Percentiles rank a stretch among this genome's conserved stretches.
These are phyloP conservation scores for Luperina testacea DNA, from an alignment of 2,888 invertebrate genomes.

Conservation along the genomic window DNA sequence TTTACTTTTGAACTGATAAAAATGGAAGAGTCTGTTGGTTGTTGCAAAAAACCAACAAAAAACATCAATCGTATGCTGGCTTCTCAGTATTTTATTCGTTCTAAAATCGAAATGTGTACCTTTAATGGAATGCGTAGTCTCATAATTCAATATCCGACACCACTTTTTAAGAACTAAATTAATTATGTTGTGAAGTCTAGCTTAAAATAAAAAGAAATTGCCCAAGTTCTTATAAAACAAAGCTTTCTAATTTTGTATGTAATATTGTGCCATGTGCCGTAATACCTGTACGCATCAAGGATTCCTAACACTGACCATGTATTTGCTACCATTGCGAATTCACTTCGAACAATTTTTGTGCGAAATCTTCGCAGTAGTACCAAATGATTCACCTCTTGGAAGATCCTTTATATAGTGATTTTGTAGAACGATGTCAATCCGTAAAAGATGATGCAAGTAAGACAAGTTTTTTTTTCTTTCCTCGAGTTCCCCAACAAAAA, in stretches of 20 bases:
- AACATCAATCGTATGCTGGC: not conserved
- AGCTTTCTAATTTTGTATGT: constrained; percentile 32
- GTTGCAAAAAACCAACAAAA: not conserved
- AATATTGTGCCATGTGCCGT: not conserved
- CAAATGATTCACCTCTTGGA: not conserved
- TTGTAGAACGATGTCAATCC: constrained; percentile 1
- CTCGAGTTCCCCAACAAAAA: not conserved
- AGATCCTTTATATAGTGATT: not conserved
- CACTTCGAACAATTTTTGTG: not conserved
- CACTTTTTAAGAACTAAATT: not conserved
- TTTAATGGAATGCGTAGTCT: not conserved
- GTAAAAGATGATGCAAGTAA: not conserved
- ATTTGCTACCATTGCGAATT: not conserved
- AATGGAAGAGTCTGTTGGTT: not conserved
- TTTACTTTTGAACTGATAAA: not conserved
- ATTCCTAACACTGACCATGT: not conserved
- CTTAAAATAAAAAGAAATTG: constrained; percentile 33
- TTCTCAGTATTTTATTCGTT: not conserved
- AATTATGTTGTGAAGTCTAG: not conserved
- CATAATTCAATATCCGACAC: not conserved
- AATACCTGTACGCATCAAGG: not conserved
- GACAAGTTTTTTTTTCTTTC: not conserved
- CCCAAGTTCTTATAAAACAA: constrained; percentile 16
- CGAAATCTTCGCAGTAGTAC: not conserved
- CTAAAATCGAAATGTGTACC: not conserved